Conservation (phyloP, 2,113 vertebrate genomes). For the Aptenodytes forsteri region DNA sequence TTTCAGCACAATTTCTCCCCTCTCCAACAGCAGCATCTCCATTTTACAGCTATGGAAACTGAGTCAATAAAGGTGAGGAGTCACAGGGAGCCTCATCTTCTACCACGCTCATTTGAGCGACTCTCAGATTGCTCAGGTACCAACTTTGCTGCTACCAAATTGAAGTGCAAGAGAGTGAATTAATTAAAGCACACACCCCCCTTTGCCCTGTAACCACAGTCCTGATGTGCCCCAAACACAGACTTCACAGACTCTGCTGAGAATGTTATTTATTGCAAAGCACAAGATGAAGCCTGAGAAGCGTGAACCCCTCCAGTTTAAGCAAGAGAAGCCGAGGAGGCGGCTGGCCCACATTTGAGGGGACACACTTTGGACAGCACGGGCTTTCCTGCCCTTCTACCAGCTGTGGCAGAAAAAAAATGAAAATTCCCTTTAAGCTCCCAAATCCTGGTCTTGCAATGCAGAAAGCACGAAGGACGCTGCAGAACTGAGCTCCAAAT, state of each 20-base stretch:
- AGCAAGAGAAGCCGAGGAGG: neutral
- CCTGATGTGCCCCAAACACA: neutral
- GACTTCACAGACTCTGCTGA: neutral
- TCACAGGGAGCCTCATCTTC: neutral
- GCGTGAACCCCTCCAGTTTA: rapidly evolving
- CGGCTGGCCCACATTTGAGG: neutral
- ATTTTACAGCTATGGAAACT: neutral
- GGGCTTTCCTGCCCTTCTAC: neutral
- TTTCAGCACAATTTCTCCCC: neutral
- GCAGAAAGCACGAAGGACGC: neutral
- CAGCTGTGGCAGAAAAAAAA: neutral
- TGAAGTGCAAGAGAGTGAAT: neutral
- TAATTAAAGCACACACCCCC: neutral
- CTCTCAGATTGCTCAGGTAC: neutral
- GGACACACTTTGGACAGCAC: rapidly evolving
- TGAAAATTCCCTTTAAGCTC: neutral
- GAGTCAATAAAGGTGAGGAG: neutral
- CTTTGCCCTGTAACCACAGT: neutral
- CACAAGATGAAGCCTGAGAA: neutral
- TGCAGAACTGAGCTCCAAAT: neutral
- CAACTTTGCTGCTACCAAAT: neutral
- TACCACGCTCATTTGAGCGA: rapidly evolving
- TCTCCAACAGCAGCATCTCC: neutral
- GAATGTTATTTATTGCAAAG: neutral
- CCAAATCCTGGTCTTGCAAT: rapidly evolving